Percentiles rank a stretch among this genome's conserved stretches.
Conservation (phyloP, 2,113 vertebrate species). For the Myodes glareolus region DNA sequence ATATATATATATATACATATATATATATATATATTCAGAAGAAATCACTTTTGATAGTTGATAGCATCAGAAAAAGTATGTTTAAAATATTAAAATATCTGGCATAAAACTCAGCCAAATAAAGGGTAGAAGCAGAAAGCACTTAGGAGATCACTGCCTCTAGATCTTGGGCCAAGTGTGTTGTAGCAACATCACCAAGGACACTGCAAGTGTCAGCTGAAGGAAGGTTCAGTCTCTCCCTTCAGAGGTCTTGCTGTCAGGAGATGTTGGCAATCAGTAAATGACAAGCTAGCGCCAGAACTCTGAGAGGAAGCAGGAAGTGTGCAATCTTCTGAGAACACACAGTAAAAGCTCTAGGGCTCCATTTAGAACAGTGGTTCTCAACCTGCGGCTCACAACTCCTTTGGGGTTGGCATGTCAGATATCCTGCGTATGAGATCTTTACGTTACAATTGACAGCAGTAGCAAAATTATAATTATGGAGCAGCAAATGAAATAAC, state of each 20-base stretch:
- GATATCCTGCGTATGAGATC: neutral
- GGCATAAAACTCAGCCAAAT: neutral
- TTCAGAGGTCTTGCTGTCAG: neutral
- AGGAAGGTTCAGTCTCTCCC: neutral
- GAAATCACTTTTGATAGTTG: conserved; percentile 32
- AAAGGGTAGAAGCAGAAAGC: conserved; percentile 19
- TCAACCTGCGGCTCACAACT: too few species aligned
- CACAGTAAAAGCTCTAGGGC: neutral
- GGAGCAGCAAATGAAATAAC: neutral
- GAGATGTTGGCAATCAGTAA: neutral
- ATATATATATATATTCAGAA: conserved; percentile 24
- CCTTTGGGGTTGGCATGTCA: neutral
- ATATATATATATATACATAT: neutral
- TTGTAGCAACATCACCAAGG: neutral
- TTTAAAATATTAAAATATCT: conserved; percentile 1
- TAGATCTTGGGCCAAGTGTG: neutral
- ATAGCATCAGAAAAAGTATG: neutral
- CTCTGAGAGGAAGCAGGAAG: neutral
- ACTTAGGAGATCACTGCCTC: neutral
- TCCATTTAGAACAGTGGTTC: neutral
- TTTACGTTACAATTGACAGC: too few species aligned
- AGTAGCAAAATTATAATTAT: neutral
- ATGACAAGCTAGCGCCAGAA: neutral
- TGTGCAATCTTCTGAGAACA: neutral
- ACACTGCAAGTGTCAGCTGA: fast-evolving